Base-by-base conservation (phyloP, 2,797 vertebrate species). In the Limosa lapponica region DNA sequence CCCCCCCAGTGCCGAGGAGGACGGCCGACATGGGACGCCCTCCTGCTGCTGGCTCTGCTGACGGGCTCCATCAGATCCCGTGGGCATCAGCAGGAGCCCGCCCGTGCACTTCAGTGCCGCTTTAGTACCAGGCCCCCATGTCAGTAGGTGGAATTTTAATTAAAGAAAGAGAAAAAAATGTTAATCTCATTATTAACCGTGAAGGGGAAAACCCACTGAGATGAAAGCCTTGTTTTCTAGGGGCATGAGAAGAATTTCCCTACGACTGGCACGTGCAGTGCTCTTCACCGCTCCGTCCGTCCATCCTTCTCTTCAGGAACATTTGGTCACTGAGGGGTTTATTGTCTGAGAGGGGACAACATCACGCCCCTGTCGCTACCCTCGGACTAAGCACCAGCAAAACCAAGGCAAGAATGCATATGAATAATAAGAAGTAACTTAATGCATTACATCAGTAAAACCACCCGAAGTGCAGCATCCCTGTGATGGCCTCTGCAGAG, bases 1-100 rank as follows among this genome's bases (percentile, higher is more conserved):
- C 16, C 36, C 37, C n/a, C 7, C 7, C 1, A 20, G 54, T 22
- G 49, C 34, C 1, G 2, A 86, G 51, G 66, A 66, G 59, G 11
- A 13, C 0, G 0, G 13, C 13, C 0, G 1, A 37, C 36, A 32
- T 1, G 0, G 7, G 88, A 46, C 0, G 0, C 23, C 39, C 59
- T 61, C 41, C 61, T 41, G 28, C 61, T 72, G 69, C 82, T 82
- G 64, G 30, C 41, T 86, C 73, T 55, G 69, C 36, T 59, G 84
- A 28, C 0, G 0, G 52, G 65, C 22, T 89, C 57, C 48, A 46
- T 23, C 64, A 55, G 9, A 71, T 41, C 43, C 74, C 1, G 0
- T 8, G 16, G 41, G 44, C 64, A 72, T 7, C 12, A 62, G 67
- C 48, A 70, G 64, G 52, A 85, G 48, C 41, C 20, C 1, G 4